Evolutionary conservation across 2,797 vertebrate species (phyloP), one percentile per base, ranked within the genome.

Genomic region (Etheostoma perlongum): DNA sequence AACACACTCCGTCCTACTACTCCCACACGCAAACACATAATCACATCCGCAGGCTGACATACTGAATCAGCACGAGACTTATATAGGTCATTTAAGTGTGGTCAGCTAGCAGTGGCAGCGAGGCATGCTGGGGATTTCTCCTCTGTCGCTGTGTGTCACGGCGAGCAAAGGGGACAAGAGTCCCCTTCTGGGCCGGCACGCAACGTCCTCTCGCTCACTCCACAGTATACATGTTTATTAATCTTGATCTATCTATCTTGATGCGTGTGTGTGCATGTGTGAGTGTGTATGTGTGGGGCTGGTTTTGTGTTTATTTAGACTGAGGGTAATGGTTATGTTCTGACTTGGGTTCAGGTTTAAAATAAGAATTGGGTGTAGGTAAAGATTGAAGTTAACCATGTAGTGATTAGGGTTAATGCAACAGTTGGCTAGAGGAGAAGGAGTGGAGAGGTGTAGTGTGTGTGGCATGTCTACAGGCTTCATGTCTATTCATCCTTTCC

Each of bases 71-170:
- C 86, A 85, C 40, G 6, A 79, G 82, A 87, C 76, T 79, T 87
- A 87, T 89, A 70, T 92, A 88, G 91, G 90, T 90, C 87, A 90
- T 78, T 72, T 73, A 67, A 86, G 72, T 23, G 63, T 76, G 71
- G 69, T 57, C 64, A 52, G 62, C 64, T 30, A 49, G 62, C 76
- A 61, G 75, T 33, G 62, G 75, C 58, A 67, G 81, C n/a, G 83
- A 76, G 58, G 81, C 72, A 23, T 74, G 64, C 63, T n/a, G 67
- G 55, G 85, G 83, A 77, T 87, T 89, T 89, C 83, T 89, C 78
- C 15, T 62, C 75, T 77, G 74, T 79, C 46, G 10, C 55, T 53
- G 51, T 66, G 69, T 19, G 42, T 78, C 52, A 73, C 4, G 30
- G 47, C 30, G 48, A 57, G 54, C 6, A n/a, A 73, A 27, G 62